Base-by-base conservation (phyloP, 2,797 vertebrate species). In the Erethizon dorsatum region DNA sequence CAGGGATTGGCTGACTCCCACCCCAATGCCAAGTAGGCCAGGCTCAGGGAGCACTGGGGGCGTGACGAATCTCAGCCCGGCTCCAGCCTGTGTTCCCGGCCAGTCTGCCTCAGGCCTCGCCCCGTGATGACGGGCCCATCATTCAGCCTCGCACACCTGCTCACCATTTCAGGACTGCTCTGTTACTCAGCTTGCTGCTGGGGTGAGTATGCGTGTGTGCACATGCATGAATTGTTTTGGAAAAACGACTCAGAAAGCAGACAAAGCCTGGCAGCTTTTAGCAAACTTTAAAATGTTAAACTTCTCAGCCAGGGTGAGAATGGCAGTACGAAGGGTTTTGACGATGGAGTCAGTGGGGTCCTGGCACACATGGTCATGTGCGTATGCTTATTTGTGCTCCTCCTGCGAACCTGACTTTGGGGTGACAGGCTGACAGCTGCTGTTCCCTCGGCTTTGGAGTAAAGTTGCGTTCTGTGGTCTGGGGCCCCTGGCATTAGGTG, bases 81-180 rank as follows among this genome's bases (percentile, higher is more conserved):
- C 82, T 79, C 67, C 63, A 47, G 83, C 67, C 13, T 41, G 87
- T 78, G 91, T 65, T 94, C 88, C 59, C 6, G 37, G 91, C 84
- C 98, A 96, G 97, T 94, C 89, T 0, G 12, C 92, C 92, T 37
- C 52, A 52, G 93, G 96, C 88, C 75, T 83, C 24, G 57, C 63
- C 63, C 83, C 88, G 59, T 50, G 5, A 97, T 97, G 97, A 83
- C 33, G 0, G 28, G 63, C 18, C 75, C 82, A 5, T 82, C 85
- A 18, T 17, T 92, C 83, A 88, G 90, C 91, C 61, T 95, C 5
- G 0, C 54, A 57, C 88, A 69, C 52, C 93, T 98, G 83, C 88
- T 98, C 90, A 73, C 65, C 17, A 0, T 97, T 15, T 97, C 83
- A 24, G 97, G 95, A 92, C 79, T 97, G 63, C 92, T 97, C 61